These are phyloP conservation scores for Caranx melampygus DNA, from an alignment of 2,113 vertebrate genomes.

Conservation along the genomic window DNA sequence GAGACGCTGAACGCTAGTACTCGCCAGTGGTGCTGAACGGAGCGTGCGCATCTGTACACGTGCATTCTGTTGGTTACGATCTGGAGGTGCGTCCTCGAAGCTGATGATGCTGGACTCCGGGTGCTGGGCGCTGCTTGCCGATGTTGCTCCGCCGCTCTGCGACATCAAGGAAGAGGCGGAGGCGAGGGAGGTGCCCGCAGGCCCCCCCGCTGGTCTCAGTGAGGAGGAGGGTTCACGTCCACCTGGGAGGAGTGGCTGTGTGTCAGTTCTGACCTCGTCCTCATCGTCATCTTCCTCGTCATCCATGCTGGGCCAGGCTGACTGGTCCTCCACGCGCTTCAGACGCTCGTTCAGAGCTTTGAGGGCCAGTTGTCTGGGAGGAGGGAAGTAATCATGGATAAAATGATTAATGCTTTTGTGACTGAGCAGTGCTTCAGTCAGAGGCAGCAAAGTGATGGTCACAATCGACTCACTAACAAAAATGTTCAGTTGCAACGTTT, in stretches of 20 bases:
- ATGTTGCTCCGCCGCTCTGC: constrained; percentile 60
- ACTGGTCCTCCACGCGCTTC: constrained; percentile 95
- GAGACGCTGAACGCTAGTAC: constrained; percentile 50
- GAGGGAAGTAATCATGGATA: neutral
- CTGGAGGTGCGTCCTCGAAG: constrained; percentile 90
- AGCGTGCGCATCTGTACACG: constrained; percentile 39
- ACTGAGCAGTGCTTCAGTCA: too few relatives aligned
- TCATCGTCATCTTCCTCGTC: constrained; percentile 92
- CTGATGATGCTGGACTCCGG: constrained; percentile 93
- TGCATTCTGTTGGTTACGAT: constrained; percentile 82
- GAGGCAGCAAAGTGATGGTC: too few relatives aligned
- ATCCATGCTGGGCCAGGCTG: constrained; percentile 97
- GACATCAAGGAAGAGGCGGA: constrained; percentile 54
- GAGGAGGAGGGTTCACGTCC: constrained; percentile 71
- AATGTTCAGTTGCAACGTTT: too few relatives aligned
- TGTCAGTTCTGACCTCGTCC: constrained; percentile 87
- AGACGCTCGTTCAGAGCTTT: constrained; percentile 97
- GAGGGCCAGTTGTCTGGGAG: constrained; percentile 92
- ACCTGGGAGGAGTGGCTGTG: constrained; percentile 77
- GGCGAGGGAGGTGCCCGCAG: constrained; percentile 68
- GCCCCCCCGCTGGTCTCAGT: constrained; percentile 58
- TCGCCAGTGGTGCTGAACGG: constrained; percentile 43
- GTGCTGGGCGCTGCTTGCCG: constrained; percentile 72
- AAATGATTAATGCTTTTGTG: too few relatives aligned
- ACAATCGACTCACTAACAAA: too few relatives aligned